Evolutionary conservation across 2,888 invertebrate species (phyloP).

Genomic region (Zeuzera pyrina): DNA sequence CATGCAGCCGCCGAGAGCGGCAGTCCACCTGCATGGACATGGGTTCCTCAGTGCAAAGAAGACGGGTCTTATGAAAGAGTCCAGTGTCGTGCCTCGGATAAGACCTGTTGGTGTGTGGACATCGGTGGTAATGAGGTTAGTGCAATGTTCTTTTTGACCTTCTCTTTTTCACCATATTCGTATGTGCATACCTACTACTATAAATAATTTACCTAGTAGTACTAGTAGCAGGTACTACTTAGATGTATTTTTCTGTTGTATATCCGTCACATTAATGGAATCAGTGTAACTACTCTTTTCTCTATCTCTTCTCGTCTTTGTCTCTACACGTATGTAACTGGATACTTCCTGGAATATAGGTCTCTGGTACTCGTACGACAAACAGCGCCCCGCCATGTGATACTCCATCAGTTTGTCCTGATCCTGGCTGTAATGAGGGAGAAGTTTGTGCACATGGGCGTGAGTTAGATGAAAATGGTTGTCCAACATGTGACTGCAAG

Average conservation of each 20-base stretch:
- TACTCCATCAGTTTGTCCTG: constrained; percentile 38
- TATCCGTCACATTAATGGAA: too few relatives aligned
- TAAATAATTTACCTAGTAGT: too few relatives aligned
- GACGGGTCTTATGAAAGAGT: constrained; percentile 80
- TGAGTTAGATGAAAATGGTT: constrained; percentile 71
- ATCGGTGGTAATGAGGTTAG: constrained; percentile 80
- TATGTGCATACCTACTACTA: too few relatives aligned
- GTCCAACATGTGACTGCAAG: constrained; percentile 82
- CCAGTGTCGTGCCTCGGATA: constrained; percentile 80
- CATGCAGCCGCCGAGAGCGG: constrained; percentile 71
- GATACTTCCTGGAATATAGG: too few relatives aligned
- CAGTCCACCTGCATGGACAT: constrained; percentile 81
- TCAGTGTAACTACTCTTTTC: too few relatives aligned
- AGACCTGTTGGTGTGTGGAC: constrained; percentile 89
- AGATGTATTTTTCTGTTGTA: too few relatives aligned
- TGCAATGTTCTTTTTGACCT: background rate
- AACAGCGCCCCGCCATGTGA: constrained; percentile 68
- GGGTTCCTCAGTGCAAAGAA: constrained; percentile 81
- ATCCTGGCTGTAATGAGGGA: constrained; percentile 36
- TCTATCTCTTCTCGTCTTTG: too few relatives aligned
- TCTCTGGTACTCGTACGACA: constrained; percentile 77
- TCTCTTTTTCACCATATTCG: too few relatives aligned
- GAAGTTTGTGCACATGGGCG: constrained; percentile 47
- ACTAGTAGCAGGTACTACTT: too few relatives aligned
- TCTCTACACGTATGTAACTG: too few relatives aligned